Conservation (phyloP, 30 jellyfish, hydroid and myxozoan genomes). For the Hydractinia echinata region DNA sequence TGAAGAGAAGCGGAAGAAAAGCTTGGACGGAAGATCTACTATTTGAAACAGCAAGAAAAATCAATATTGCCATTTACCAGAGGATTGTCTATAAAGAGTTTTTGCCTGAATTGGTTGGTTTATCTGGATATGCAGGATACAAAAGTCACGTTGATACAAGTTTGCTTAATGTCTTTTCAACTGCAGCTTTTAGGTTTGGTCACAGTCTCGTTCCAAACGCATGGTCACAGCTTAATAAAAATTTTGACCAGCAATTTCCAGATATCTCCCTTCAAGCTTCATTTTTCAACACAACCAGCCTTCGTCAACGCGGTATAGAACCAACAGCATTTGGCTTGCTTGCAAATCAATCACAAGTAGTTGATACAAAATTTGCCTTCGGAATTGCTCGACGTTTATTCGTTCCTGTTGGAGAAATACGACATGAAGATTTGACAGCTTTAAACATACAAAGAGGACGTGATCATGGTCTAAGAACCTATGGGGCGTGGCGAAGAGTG, state of each 20-base stretch:
- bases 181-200: conserved; percentile 4
- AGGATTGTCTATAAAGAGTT: conserved; percentile 24
- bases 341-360: conserved; percentile 12
- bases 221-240: conserved; percentile 14
- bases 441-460: background rate
- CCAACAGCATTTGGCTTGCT: too few species aligned
- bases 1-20: background rate
- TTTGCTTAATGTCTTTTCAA: conserved; percentile 16
- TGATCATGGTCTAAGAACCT: conserved; percentile 18
- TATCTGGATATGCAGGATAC: conserved; percentile 22
- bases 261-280: conserved; percentile 10
- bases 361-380: conserved; percentile 13
- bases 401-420: background rate
- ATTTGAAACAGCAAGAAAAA: conserved; percentile 36
- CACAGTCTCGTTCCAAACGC: conserved; percentile 30
- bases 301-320: too few species aligned
- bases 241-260: background rate
- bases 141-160: conserved; percentile 17
- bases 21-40: conserved; percentile 37
- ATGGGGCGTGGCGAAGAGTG: background rate
- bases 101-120: conserved; percentile 7
- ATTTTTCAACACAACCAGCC: too few species aligned
- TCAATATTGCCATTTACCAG: conserved; percentile 33
- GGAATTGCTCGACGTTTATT: conserved; percentile 24
- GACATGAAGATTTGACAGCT: conserved; percentile 1